Conservation (phyloP, 2,113 vertebrate species). For the Istiophorus platypterus region DNA sequence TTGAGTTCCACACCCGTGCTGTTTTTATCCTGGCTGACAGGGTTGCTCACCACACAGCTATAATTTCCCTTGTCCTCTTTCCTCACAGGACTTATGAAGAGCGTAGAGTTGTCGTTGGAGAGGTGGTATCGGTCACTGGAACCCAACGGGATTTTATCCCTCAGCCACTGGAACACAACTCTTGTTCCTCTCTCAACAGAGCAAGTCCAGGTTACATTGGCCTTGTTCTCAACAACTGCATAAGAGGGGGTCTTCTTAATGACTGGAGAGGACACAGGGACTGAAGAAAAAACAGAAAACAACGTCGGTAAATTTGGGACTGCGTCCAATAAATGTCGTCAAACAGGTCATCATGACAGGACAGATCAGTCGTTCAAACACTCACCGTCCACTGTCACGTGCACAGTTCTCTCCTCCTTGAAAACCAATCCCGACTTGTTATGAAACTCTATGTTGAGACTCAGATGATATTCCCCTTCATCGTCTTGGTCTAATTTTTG, state of each 20-base stretch:
- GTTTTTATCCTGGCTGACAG: conserved; percentile 62
- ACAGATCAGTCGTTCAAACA: neutral
- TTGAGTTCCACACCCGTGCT: conserved; percentile 74
- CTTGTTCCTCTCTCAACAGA: conserved; percentile 80
- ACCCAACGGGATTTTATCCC: conserved; percentile 58
- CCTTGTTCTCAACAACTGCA: conserved; percentile 81
- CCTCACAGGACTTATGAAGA: conserved; percentile 80
- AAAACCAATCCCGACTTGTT: conserved; percentile 49
- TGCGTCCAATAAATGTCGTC: neutral
- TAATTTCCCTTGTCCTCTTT: conserved; percentile 85
- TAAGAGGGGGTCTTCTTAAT: conserved; percentile 71
- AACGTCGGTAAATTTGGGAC: neutral
- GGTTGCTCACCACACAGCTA: conserved; percentile 79
- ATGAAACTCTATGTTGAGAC: conserved; percentile 75
- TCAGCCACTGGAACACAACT: conserved; percentile 81
- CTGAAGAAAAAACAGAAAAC: conserved; percentile 45
- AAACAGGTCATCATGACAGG: neutral
- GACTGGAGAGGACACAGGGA: conserved; percentile 80
- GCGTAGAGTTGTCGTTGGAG: conserved; percentile 64
- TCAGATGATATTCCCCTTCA: conserved; percentile 81
- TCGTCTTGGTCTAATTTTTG: conserved; percentile 59
- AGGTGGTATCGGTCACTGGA: conserved; percentile 72
- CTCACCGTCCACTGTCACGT: conserved; percentile 83
- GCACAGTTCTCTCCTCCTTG: conserved; percentile 72
- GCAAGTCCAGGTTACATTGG: conserved; percentile 83